Evolutionary conservation across 2,113 vertebrate species (phyloP).

Genomic region (Perognathus longimembris): DNA sequence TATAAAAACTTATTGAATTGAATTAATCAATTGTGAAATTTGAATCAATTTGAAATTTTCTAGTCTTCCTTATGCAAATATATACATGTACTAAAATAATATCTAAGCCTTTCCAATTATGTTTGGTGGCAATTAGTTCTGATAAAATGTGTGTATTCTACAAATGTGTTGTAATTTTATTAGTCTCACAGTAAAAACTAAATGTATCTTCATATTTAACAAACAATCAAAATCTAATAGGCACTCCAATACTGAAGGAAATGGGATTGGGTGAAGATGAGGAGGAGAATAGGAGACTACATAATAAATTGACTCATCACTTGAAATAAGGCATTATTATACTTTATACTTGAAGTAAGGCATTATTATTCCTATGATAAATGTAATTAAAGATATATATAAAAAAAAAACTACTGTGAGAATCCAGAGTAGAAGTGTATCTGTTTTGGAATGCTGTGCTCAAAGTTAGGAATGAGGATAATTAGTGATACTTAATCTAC

Average conservation of each 20-base stretch:
- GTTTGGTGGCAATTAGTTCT: not conserved
- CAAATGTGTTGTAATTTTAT: not conserved
- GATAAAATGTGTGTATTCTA: not conserved
- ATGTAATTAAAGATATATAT: not conserved
- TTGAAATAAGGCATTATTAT: not conserved
- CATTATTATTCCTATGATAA: not conserved
- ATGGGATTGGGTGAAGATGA: not conserved
- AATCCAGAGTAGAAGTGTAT: not conserved
- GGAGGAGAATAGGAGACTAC: not conserved
- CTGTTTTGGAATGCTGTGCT: not conserved
- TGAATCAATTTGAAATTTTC: not conserved
- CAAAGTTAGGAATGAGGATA: not conserved
- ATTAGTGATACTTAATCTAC: not conserved
- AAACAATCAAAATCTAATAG: not conserved
- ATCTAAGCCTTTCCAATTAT: not conserved
- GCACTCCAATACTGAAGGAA: not conserved
- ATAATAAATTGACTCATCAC: not conserved
- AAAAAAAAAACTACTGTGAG: not conserved
- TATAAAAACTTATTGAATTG: not conserved
- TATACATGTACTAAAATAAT: not conserved
- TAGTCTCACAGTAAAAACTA: slow-evolving; percentile 18
- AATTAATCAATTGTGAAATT: not conserved
- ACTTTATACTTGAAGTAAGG: no score
- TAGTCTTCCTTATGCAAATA: not conserved
- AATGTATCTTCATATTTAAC: not conserved